These are phyloP conservation scores for Sebastes schlegelii DNA, from an alignment of 2,113 vertebrate genomes.

Conservation along the genomic window DNA sequence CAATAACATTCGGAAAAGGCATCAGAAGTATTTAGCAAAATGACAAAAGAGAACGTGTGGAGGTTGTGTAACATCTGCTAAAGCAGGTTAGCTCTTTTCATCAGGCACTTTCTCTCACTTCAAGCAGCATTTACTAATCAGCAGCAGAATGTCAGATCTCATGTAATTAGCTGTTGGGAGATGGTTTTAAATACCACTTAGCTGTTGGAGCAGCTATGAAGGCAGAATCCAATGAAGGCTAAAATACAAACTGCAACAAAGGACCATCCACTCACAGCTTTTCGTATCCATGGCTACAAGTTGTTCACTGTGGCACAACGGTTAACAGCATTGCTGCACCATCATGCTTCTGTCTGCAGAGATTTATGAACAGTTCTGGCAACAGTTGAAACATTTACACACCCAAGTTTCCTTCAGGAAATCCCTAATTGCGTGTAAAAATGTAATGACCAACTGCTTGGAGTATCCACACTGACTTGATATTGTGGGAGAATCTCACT, in stretches of 20 bases:
- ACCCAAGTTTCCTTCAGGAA: constrained; percentile 17
- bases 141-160: constrained; percentile 7
- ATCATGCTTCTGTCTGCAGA: background rate
- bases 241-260: constrained; percentile 10
- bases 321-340: background rate
- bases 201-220: background rate
- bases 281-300: constrained; percentile 28
- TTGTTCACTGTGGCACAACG: background rate
- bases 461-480: constrained; percentile 5
- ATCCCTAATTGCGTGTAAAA: constrained; percentile 20
- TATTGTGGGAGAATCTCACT: constrained; percentile 27
- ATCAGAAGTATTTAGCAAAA: background rate
- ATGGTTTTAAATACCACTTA: constrained; percentile 19
- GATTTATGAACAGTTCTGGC: background rate
- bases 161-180: background rate
- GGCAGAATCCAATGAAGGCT: background rate
- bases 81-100: constrained; percentile 5
- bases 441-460: background rate
- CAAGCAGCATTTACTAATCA: background rate
- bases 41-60: background rate
- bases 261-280: background rate
- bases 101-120: background rate
- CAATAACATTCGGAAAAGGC: constrained; percentile 26
- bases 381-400: background rate
- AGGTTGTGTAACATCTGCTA: background rate